Conservation (phyloP, 1,140 invertebrate species). For the Eurosta solidaginis region DNA sequence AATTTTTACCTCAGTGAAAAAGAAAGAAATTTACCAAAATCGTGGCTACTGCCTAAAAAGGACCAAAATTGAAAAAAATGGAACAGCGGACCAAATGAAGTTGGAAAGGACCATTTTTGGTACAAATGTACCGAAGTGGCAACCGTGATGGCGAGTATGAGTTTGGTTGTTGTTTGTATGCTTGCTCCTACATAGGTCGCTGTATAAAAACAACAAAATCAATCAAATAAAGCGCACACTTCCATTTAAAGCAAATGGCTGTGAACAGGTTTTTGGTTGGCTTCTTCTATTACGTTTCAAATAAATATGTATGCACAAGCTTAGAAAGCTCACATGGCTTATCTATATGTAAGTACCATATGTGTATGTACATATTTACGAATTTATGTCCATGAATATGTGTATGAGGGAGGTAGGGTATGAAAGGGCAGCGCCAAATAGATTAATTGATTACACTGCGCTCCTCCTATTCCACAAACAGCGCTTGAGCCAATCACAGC, state of each 20-base stretch:
- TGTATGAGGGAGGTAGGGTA: not conserved
- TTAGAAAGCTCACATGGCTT: not conserved
- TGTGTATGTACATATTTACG: not conserved
- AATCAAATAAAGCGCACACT: not conserved
- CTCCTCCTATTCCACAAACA: slow-evolving; percentile 26
- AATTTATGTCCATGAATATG: not conserved
- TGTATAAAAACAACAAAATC: not conserved
- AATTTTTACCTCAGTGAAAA: no score
- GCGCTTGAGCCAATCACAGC: slow-evolving; percentile 29
- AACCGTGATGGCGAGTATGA: not conserved
- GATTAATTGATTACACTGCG: slow-evolving; percentile 12
- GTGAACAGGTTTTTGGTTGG: slow-evolving; percentile 2
- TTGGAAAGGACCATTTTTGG: no score
- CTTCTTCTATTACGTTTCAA: not conserved
- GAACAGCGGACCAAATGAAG: no score
- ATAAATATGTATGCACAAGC: no score
- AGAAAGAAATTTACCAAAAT: no score
- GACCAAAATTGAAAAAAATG: no score
- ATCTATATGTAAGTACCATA: not conserved
- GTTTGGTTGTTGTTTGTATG: not conserved
- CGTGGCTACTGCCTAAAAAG: no score
- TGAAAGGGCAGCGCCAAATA: not conserved
- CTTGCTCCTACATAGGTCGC: not conserved
- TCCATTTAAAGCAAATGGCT: slow-evolving; percentile 2
- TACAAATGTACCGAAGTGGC: no score